These are phyloP conservation scores for Sylvilagus floridanus DNA, from an alignment of 2,797 vertebrate species.

Conservation along the genomic window DNA sequence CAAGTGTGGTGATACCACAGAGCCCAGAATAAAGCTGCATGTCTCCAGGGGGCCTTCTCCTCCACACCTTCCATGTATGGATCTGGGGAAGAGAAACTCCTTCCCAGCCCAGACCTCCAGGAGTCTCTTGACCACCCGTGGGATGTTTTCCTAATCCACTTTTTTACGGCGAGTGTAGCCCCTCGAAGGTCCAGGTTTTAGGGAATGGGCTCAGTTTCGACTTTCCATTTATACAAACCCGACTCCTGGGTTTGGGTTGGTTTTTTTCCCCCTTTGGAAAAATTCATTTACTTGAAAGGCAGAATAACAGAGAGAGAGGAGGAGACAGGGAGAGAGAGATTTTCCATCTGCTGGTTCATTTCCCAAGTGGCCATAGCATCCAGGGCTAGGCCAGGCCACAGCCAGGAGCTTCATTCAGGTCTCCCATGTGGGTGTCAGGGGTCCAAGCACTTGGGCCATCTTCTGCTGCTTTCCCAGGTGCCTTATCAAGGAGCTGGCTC, in stretches of 20 bases:
- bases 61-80: not conserved
- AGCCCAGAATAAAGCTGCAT: not conserved
- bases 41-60: not conserved
- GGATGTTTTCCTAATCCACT: not conserved
- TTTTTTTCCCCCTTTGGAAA: too few relatives aligned
- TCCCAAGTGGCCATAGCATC: too few relatives aligned
- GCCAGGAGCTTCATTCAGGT: too few relatives aligned
- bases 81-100: not conserved
- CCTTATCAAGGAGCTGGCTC: too few relatives aligned
- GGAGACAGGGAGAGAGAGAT: too few relatives aligned
- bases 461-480: too few relatives aligned
- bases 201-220: not conserved
- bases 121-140: not conserved
- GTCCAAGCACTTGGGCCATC: not conserved
- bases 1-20: not conserved
- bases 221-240: not conserved
- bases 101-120: not conserved
- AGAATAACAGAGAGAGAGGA: too few relatives aligned
- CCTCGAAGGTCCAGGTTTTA: not conserved
- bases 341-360: too few relatives aligned
- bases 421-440: not conserved
- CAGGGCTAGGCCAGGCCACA: too few relatives aligned
- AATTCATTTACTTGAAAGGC: too few relatives aligned
- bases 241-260: too few relatives aligned
- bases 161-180: not conserved